Percentiles rank a stretch among this genome's conserved stretches.
phyloP scores from a whole-genome alignment of 2,888 invertebrate genomes.

The Steinernema scapterisci region DNA sequence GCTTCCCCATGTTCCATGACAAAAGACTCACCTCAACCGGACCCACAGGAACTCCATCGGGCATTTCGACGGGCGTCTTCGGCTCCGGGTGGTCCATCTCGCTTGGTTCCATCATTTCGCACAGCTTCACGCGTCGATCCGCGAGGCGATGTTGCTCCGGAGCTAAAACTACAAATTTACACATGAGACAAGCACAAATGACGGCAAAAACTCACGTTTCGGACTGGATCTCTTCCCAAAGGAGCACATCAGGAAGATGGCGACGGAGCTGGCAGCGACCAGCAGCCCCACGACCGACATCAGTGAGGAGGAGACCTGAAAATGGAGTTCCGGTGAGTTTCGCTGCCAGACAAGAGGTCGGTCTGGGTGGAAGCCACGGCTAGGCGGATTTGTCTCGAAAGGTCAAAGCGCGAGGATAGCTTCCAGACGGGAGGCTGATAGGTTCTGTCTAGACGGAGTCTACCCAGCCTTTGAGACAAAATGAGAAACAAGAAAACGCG shows the following conservation, averaged over 20 bases:
- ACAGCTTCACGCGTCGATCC: background rate
- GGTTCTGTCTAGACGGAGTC: no score
- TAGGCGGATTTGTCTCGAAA: no score
- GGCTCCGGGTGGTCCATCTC: background rate
- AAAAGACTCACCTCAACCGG: no score
- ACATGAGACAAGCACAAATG: no score
- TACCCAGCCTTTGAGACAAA: background rate
- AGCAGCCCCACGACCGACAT: conserved; percentile 10
- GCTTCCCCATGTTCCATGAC: no score
- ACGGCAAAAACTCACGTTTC: background rate
- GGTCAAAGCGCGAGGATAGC: no score
- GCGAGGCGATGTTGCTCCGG: background rate
- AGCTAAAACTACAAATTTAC: background rate
- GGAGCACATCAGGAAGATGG: background rate
- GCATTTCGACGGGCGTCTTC: background rate
- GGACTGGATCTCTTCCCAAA: background rate
- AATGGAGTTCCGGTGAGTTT: background rate
- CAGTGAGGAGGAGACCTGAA: background rate
- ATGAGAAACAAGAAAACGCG: background rate
- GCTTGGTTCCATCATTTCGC: background rate
- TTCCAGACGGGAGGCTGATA: no score
- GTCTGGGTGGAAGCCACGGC: no score
- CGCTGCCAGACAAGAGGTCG: no score
- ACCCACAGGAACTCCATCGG: background rate
- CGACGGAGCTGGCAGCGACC: background rate